phyloP scores from a whole-genome alignment of 2,888 invertebrate genomes.

The Ecliptopera silaceata region DNA sequence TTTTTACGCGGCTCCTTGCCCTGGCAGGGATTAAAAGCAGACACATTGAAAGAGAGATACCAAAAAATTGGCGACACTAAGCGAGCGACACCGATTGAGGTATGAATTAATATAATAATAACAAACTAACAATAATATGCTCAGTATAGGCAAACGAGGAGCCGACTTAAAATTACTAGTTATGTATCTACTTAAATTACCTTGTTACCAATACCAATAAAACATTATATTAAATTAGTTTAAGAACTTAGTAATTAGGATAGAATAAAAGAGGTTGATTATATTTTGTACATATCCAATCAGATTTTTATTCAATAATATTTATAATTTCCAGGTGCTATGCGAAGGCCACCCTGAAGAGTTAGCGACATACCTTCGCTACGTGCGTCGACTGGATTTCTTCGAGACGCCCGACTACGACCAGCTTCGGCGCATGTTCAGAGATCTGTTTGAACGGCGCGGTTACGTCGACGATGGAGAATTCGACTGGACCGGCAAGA shows the following conservation, averaged over 20 bases:
- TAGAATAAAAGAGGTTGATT: too few relatives aligned
- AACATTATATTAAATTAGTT: too few relatives aligned
- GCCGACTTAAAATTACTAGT: too few relatives aligned
- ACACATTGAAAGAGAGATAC: conserved; percentile 99
- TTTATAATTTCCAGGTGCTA: conserved; percentile 78
- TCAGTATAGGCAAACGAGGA: too few relatives aligned
- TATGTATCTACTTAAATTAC: too few relatives aligned
- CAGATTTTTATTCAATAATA: too few relatives aligned
- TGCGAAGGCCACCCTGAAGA: conserved; percentile 96
- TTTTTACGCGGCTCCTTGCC: conserved; percentile 99
- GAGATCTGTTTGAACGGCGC: conserved; percentile 94
- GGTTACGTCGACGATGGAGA: conserved; percentile 95
- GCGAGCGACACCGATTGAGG: conserved; percentile 98
- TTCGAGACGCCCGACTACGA: conserved; percentile 99
- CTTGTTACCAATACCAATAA: too few relatives aligned
- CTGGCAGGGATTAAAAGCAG: conserved; percentile 99
- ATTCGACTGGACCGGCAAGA: conserved; percentile 97
- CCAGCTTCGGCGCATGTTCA: conserved; percentile 97
- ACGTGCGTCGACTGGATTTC: conserved; percentile 98
- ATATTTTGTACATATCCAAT: too few relatives aligned
- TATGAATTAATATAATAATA: conserved; percentile 48
- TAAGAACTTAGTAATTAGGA: too few relatives aligned
- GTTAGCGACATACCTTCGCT: conserved; percentile 98
- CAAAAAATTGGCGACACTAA: conserved; percentile 99
- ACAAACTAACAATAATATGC: too few relatives aligned